Evolutionary conservation across 2,797 vertebrate genomes (phyloP).

Genomic region (Malacoctenus gilli): DNA sequence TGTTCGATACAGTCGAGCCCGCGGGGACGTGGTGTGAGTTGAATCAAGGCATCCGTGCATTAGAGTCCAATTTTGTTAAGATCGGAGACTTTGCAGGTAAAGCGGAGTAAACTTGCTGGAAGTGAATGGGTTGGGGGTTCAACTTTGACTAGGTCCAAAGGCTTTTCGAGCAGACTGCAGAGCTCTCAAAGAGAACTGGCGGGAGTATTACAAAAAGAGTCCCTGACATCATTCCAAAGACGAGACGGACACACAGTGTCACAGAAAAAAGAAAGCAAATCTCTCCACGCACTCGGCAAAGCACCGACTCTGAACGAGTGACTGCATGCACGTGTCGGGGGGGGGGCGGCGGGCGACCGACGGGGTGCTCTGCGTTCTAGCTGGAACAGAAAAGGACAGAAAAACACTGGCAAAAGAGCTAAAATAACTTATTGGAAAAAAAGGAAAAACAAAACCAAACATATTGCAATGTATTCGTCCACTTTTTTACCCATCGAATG

Average conservation of each 20-base stretch:
- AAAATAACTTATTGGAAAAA: slow-evolving; percentile 49
- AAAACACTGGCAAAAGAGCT: slow-evolving; percentile 9
- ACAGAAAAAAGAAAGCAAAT: slow-evolving; percentile 52
- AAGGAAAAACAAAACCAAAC: neutral
- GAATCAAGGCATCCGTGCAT: slow-evolving; percentile 18
- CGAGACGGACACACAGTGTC: slow-evolving; percentile 56
- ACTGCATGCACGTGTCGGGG: neutral
- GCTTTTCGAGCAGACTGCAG: neutral
- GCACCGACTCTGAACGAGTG: slow-evolving; percentile 21
- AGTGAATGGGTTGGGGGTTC: slow-evolving; percentile 13
- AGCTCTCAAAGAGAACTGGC: slow-evolving; percentile 17
- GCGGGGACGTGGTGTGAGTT: slow-evolving; percentile 12
- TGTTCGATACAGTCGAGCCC: slow-evolving; percentile 53
- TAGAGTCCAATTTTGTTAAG: slow-evolving; percentile 19
- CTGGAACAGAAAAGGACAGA: neutral
- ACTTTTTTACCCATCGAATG: slow-evolving; percentile 19
- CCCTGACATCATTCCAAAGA: slow-evolving; percentile 32
- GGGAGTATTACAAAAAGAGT: slow-evolving; percentile 11
- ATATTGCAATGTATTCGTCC: slow-evolving; percentile 34
- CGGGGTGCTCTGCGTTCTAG: too few relatives aligned
- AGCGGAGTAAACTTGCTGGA: slow-evolving; percentile 3
- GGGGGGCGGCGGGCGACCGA: too few relatives aligned
- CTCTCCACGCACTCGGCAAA: slow-evolving; percentile 25
- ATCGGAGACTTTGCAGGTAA: neutral
- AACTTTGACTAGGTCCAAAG: neutral